phyloP scores from a whole-genome alignment of 2,113 vertebrate species.

The Mus spicilegus region DNA sequence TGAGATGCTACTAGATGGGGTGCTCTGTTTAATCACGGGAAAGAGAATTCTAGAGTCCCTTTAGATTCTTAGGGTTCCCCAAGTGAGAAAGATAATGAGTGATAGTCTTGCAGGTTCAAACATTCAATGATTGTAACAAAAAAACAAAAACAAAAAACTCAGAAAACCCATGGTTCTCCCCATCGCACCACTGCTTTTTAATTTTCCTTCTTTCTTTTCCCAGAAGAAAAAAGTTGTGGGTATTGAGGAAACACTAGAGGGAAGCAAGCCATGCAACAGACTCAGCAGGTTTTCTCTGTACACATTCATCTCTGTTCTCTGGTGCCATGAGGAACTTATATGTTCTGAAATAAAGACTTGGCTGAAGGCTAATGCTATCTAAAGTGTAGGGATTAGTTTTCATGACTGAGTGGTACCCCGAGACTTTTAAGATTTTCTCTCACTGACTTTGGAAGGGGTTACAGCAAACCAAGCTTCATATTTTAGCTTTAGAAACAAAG shows the following conservation, averaged over 20 bases:
- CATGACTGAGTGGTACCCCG: not conserved
- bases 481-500: not conserved
- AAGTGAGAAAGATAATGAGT: not conserved
- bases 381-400: not conserved
- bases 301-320: not conserved
- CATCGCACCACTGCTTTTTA: not conserved
- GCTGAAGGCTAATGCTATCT: not conserved
- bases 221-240: not conserved
- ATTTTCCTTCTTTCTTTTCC: not conserved
- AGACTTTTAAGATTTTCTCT: not conserved
- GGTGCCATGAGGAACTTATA: not conserved
- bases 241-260: not conserved
- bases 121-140: not conserved
- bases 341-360: not conserved
- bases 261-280: not conserved
- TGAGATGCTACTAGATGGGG: not conserved
- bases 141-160: conserved; percentile 17
- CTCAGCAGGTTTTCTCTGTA: not conserved
- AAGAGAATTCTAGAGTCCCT: not conserved
- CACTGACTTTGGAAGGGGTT: not conserved
- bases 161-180: not conserved
- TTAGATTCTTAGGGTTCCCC: not conserved
- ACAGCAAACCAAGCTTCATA: not conserved
- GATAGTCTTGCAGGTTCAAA: not conserved
- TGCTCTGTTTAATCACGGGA: not conserved